These are phyloP conservation scores for Mormyrus proboscirostris DNA, from an alignment of 2,797 vertebrate genomes.

Conservation along the genomic window DNA sequence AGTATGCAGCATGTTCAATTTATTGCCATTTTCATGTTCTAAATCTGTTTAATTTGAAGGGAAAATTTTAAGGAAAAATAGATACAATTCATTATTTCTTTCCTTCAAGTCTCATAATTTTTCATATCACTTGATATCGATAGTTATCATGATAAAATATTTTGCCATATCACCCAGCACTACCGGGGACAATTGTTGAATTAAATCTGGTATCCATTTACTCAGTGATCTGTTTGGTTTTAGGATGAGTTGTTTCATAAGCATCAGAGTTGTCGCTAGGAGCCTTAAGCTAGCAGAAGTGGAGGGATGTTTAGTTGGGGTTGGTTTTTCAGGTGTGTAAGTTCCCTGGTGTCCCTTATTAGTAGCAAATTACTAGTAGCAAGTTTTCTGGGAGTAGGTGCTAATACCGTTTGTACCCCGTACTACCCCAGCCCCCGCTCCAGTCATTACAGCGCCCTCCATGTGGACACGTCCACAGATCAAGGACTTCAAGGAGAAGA, in stretches of 20 bases:
- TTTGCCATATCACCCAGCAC: background rate
- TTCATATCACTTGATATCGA: background rate
- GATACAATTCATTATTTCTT: too few species aligned
- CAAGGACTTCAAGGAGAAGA: slow-evolving; percentile 98
- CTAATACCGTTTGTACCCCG: background rate
- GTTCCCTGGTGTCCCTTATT: background rate
- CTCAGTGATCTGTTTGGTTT: background rate
- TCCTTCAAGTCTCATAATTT: too few species aligned
- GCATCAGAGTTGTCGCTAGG: background rate
- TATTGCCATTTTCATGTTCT: background rate
- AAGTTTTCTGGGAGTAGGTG: background rate
- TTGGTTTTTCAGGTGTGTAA: background rate
- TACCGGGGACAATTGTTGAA: background rate
- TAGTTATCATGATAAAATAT: background rate
- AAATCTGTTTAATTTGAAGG: background rate
- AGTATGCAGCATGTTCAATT: background rate
- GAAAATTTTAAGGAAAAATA: background rate
- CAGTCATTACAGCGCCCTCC: slow-evolving; percentile 91
- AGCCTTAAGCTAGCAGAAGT: background rate
- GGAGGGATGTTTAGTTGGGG: background rate
- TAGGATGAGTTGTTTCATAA: background rate
- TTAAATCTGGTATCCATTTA: background rate
- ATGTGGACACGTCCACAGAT: slow-evolving; percentile 99
- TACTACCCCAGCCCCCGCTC: slow-evolving; percentile 65
- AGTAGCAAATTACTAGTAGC: background rate